Conservation (phyloP, 2,888 invertebrate genomes). For the Cabera pusaria region DNA sequence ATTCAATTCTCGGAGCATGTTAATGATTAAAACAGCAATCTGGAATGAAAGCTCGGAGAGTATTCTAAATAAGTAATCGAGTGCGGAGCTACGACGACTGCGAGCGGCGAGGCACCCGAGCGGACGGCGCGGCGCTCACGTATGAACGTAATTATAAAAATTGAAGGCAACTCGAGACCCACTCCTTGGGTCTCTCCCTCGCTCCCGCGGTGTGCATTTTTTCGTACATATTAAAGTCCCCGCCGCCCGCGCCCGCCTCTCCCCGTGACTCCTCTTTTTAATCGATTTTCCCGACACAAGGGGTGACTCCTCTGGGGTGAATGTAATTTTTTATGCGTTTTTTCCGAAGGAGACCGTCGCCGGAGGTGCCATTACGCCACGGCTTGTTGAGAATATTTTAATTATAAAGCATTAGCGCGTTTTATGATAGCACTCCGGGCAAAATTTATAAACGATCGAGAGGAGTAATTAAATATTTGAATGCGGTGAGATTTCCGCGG, state of each 20-base stretch:
- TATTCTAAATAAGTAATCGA: constrained; percentile 69
- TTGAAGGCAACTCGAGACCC: constrained; percentile 76
- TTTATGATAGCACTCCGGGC: constrained; percentile 81
- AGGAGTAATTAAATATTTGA: constrained; percentile 83
- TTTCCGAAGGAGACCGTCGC: constrained; percentile 78
- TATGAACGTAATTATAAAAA: constrained; percentile 84
- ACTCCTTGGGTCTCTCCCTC: constrained; percentile 72
- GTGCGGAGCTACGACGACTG: constrained; percentile 39
- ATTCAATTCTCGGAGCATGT: constrained; percentile 37
- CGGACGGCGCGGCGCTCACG: constrained; percentile 81
- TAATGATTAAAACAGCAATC: constrained; percentile 62
- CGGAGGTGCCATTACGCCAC: constrained; percentile 83
- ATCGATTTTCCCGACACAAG: constrained; percentile 83
- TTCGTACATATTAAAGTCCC: constrained; percentile 83
- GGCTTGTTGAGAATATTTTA: constrained; percentile 85
- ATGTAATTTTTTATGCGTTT: constrained; percentile 85
- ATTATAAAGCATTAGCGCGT: constrained; percentile 84
- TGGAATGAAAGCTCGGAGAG: constrained; percentile 48
- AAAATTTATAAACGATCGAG: constrained; percentile 81
- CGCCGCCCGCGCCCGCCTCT: constrained; percentile 54
- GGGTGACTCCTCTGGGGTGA: constrained; percentile 83
- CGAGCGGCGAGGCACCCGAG: constrained; percentile 38
- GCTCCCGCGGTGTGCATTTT: constrained; percentile 81
- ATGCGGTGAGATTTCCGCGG: constrained; percentile 81
- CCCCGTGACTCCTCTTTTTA: constrained; percentile 82